Evolutionary conservation across 2,797 vertebrate genomes (phyloP), one percentile per base, ranked within the genome.

Genomic region (Adelosebastes latens): DNA sequence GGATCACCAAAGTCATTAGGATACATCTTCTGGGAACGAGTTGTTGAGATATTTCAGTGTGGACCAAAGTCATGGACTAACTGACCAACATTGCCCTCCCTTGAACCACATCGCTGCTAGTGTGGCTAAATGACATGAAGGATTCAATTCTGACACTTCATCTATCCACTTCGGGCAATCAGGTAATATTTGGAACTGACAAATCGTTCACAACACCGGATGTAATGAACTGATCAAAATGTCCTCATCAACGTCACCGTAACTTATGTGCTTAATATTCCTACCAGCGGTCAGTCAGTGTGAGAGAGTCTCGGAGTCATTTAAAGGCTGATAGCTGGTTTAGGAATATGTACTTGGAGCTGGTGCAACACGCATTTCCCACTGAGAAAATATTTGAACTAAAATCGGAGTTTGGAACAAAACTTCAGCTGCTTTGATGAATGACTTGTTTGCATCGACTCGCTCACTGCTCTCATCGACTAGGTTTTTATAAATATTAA

Each of bases 401-500:
- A 70, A 56, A 66, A 39, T 56, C 36, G 27, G 20, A 79, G 25
- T 56, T 55, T 56, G 58, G 24, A 81, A 55, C 42, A 75, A 68
- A 81, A 81, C 72, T 63, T 80, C 36, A 49, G 71, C 52, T 18
- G 16, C 70, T 80, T 34, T 90, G 83, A 88, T 87, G 80, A 84
- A 85, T 36, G 13, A 59, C 63, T 76, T 77, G 66, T 81, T 84
- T 77, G 69, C 71, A 52, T 65, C 2, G 29, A 79, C 69, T 79
- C 11, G n/a, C 76, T 83, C 72, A 62, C 62, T 65, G 62, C 79
- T 78, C 27, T 42, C 34, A 66, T 70, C 31, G 6, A 76, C 61
- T 56, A 0, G 11, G 24, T 66, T 46, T 46, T 72, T 72, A 89
- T 89, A 75, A 86, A 88, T 89, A 87, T 90, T 89, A 86, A 90